Base-by-base conservation (phyloP, 53 echinoderm and acorn worm species). In the Apostichopus leukothele region DNA sequence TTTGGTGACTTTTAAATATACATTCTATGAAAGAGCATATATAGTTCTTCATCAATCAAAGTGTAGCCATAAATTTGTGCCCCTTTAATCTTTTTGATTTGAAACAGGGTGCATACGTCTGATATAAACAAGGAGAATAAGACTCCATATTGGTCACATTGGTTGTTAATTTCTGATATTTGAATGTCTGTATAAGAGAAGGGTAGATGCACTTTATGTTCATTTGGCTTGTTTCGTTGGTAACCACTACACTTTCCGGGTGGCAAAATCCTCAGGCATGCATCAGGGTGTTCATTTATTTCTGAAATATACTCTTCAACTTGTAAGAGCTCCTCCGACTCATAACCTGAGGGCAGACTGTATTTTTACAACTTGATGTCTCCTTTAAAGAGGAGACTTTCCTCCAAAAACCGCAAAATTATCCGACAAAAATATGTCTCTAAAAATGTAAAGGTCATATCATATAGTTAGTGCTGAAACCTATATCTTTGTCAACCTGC, bases 401-500 rank as follows among this genome's bases (percentile, higher is more conserved):
- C 55, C 8, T 81, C 39, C 52, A 54, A 81, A 78, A 81, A 81
- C 81, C 81, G 20, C 81, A 81, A 54, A 55, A 81, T 39, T 54
- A 81, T 71, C 20, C 71, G 71, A 55, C 21, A 53, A 81, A 81
- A 81, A 52, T 81, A 81, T 81, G 23, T 59, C 53, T 79, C 16
- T 18, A 71, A 19, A 81, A 52, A 22, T 81, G 19, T 55, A 60
- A 81, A 81, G 21, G 59, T 81, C 81, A 81, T 39, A 39, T 39
- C 39, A 39, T 39, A 39, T 54, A 81, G 81, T 59, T 59, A 81
- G 55, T 25, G 52, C 81, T 81, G 81, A 81, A 81, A 81, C 55
- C 59, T 81, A 81, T 81, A 81, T 81, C 81, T 81, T 81, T 81
- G 81, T 81, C 81, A 81, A 81, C 81, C 81, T 81, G 81, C 81